These are phyloP conservation scores for Ophraella communa DNA, from an alignment of 2,888 invertebrate species.

Conservation along the genomic window DNA sequence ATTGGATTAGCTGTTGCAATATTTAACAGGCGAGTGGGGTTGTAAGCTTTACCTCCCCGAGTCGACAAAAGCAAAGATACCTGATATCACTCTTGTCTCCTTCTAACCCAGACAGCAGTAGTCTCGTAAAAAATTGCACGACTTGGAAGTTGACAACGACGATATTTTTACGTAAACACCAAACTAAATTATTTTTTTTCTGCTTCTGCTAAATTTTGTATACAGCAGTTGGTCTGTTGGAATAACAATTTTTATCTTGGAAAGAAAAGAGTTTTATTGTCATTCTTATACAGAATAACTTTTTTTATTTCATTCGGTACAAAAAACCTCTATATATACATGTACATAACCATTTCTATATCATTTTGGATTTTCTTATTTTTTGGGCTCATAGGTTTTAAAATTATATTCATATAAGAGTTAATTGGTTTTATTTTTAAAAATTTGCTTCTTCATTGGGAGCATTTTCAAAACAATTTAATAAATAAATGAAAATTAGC, in stretches of 20 bases:
- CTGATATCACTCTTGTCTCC: conserved; percentile 37
- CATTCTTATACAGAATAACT: conserved; percentile 18
- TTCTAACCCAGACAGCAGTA: conserved; percentile 40
- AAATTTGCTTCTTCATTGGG: too few species aligned
- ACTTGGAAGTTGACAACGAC: conserved; percentile 26
- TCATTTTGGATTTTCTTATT: too few species aligned
- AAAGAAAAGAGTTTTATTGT: conserved; percentile 17
- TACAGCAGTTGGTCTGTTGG: conserved; percentile 9
- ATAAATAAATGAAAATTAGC: too few species aligned
- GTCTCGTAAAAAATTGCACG: conserved; percentile 25
- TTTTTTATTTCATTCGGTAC: neutral
- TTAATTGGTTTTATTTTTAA: too few species aligned
- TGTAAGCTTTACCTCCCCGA: conserved; percentile 38
- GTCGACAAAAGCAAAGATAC: conserved; percentile 34
- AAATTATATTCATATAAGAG: too few species aligned
- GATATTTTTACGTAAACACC: conserved; percentile 28
- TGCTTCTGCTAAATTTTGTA: conserved; percentile 18
- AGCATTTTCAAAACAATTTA: too few species aligned
- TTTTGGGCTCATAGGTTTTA: too few species aligned
- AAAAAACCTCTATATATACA: neutral
- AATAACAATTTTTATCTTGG: conserved; percentile 23
- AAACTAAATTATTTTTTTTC: conserved; percentile 27
- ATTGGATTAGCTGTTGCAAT: conserved; percentile 57
- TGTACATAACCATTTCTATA: too few species aligned
- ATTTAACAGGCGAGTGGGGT: conserved; percentile 53